phyloP scores from a whole-genome alignment of 2,888 invertebrate species.

The Zaprionus bogoriensis region DNA sequence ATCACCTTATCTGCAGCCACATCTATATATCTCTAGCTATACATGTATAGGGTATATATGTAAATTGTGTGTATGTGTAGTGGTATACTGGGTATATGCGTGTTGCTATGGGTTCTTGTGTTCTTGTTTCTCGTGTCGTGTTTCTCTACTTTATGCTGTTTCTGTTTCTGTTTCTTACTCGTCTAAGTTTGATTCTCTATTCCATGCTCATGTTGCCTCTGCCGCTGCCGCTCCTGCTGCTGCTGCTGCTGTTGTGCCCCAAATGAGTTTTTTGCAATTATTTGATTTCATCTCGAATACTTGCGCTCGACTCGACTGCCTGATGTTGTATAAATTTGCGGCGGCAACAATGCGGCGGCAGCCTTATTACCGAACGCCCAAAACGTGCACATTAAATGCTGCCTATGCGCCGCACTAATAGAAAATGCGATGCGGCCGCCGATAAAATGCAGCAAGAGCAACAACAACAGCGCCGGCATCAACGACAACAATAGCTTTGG shows the following conservation, averaged over 20 bases:
- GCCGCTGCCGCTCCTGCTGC: conserved; percentile 24
- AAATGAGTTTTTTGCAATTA: conserved; percentile 78
- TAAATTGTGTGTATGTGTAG: conserved; percentile 7
- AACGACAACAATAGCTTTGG: conserved; percentile 23
- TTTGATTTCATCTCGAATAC: conserved; percentile 77
- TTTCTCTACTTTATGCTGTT: conserved; percentile 17
- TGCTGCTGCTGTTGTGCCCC: conserved; percentile 57
- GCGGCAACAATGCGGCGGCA: conserved; percentile 62
- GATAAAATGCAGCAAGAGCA: conserved; percentile 53
- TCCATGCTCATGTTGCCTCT: conserved; percentile 21
- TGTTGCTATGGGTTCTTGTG: no score
- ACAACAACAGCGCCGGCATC: conserved; percentile 20
- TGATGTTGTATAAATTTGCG: conserved; percentile 51
- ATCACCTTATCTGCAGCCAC: conserved; percentile 40
- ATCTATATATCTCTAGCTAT: conserved; percentile 7
- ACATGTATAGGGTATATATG: conserved; percentile 19
- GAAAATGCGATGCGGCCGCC: conserved; percentile 72
- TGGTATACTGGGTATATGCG: neutral
- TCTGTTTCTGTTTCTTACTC: no score
- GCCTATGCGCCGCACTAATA: conserved; percentile 74
- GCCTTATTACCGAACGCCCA: conserved; percentile 62
- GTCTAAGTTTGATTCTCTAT: conserved; percentile 58
- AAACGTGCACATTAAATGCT: conserved; percentile 67
- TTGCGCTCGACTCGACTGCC: conserved; percentile 20
- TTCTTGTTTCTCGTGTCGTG: no score